Conservation (phyloP, 2,888 invertebrate species). For the Dromius quadrimaculatus region DNA sequence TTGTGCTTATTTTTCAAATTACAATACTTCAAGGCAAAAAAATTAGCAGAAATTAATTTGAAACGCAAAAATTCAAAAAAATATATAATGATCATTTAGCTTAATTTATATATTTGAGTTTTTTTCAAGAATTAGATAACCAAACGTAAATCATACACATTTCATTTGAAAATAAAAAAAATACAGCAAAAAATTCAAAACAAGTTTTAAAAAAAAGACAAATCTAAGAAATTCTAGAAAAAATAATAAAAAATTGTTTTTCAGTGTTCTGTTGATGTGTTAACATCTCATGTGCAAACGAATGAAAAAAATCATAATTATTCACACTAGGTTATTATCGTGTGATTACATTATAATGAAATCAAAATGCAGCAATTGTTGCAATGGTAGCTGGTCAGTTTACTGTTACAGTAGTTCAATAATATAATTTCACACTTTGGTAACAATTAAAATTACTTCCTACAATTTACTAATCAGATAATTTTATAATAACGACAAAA, state of each 20-base stretch:
- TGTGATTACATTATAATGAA: constrained; percentile 11
- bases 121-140: neutral
- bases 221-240: neutral
- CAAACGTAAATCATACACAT: neutral
- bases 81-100: too few species aligned
- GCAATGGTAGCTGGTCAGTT: constrained; percentile 4
- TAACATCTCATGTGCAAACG: too few species aligned
- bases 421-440: constrained; percentile 30
- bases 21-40: too few species aligned
- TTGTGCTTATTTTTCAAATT: too few species aligned
- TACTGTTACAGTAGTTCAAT: constrained; percentile 23
- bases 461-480: constrained; percentile 25
- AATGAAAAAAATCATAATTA: neutral
- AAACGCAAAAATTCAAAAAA: too few species aligned
- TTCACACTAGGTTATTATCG: neutral
- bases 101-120: too few species aligned
- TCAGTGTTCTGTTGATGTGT: too few species aligned
- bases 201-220: neutral
- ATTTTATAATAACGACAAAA: constrained; percentile 19
- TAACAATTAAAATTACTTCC: constrained; percentile 28
- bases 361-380: constrained; percentile 14
- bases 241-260: neutral
- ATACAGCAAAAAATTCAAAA: neutral
- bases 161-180: neutral
- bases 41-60: too few species aligned